Conservation (phyloP, 92 coral and sea anemone species). For the Zoanthus solanderi region DNA sequence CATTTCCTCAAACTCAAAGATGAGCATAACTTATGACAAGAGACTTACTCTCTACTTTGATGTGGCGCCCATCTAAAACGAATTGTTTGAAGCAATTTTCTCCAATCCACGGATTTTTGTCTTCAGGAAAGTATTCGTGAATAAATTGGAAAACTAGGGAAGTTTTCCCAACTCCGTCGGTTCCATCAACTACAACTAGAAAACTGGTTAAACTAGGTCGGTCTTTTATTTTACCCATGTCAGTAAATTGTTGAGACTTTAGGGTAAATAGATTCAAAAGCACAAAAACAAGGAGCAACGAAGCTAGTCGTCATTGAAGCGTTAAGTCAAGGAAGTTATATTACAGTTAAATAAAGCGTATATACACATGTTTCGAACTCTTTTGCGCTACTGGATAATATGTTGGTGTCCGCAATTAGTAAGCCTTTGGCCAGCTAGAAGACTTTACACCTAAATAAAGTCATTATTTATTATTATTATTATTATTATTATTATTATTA, state of each 20-base stretch:
- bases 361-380: too few species aligned
- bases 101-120: background rate
- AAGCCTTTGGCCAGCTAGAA: too few species aligned
- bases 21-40: too few species aligned
- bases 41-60: background rate
- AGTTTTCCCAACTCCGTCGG: background rate
- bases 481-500: too few species aligned
- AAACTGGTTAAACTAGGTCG: background rate
- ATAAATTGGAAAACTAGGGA: background rate
- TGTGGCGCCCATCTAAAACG: background rate
- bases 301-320: background rate
- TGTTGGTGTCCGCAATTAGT: too few species aligned
- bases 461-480: too few species aligned
- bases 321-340: too few species aligned
- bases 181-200: background rate
- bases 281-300: background rate
- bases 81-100: slow-evolving; percentile 4
- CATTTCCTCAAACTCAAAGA: too few species aligned
- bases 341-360: too few species aligned
- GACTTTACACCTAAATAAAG: too few species aligned
- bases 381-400: too few species aligned
- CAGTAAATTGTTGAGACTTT: background rate
- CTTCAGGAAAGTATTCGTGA: background rate
- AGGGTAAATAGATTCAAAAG: background rate
- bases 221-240: background rate